Percentiles rank a stretch among this genome's conserved stretches.
phyloP scores from a whole-genome alignment of 1,140 invertebrate genomes.

The Platyscapa corneri region DNA sequence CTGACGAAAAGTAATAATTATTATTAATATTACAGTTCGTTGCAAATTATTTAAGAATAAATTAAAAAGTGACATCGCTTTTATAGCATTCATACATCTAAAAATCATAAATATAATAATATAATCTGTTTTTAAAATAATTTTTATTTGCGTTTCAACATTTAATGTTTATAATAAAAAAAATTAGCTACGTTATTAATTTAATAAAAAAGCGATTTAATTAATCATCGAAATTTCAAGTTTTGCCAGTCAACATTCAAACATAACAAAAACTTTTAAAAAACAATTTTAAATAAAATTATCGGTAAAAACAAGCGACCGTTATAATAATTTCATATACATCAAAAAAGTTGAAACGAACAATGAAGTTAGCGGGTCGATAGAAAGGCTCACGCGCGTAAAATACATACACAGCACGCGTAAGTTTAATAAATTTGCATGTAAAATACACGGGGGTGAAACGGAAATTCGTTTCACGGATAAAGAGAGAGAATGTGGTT shows the following conservation, averaged over 20 bases:
- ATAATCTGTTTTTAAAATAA: too few relatives aligned
- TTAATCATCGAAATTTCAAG: conserved; percentile 6
- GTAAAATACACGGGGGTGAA: conserved; percentile 27
- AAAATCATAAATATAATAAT: too few relatives aligned
- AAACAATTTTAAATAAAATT: conserved; percentile 26
- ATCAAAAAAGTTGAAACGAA: conserved; percentile 49
- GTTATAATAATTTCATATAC: conserved; percentile 46
- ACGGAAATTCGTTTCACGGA: neutral
- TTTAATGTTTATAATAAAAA: neutral
- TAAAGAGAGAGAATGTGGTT: too few relatives aligned
- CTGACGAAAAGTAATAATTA: too few relatives aligned
- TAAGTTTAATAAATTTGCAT: conserved; percentile 43
- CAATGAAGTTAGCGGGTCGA: conserved; percentile 40
- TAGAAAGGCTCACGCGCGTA: conserved; percentile 7
- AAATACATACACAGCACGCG: neutral
- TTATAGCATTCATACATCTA: too few relatives aligned
- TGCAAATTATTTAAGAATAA: too few relatives aligned
- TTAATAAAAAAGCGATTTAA: conserved; percentile 13
- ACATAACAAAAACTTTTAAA: neutral
- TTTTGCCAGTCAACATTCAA: neutral
- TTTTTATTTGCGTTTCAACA: too few relatives aligned
- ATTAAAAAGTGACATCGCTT: too few relatives aligned
- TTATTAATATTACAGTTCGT: too few relatives aligned
- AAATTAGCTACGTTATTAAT: conserved; percentile 12
- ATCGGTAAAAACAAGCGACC: conserved; percentile 44